Evolutionary conservation across 2,113 vertebrate species (phyloP).

Genomic region (chimpanzee (Pan troglodytes)): NHGRI_mPanTro3-v2.1_pri NC_072413.2:67388501-67389000

Average conservation of each 20-base stretch:
- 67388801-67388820: background rate
- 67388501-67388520: conserved; percentile 27
- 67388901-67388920: background rate
- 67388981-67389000: background rate
- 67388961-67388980: background rate
- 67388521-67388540: conserved; percentile 21
- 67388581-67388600: too few relatives aligned
- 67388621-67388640: too few relatives aligned
- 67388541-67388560: background rate
- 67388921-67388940: background rate
- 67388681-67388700: too few relatives aligned
- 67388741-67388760: too few relatives aligned
- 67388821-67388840: background rate
- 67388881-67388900: background rate
- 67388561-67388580: background rate
- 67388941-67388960: background rate
- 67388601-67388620: too few relatives aligned
- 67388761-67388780: too few relatives aligned
- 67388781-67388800: too few relatives aligned
- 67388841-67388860: background rate
- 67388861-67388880: background rate
- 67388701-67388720: too few relatives aligned
- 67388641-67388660: too few relatives aligned
- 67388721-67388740: too few relatives aligned
- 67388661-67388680: too few relatives aligned